A percentile compares a stretch with the other conserved stretches of the same genome.
phyloP scores from a whole-genome alignment of 2,888 invertebrate species.

The Ichneumoninae sp. region DNA sequence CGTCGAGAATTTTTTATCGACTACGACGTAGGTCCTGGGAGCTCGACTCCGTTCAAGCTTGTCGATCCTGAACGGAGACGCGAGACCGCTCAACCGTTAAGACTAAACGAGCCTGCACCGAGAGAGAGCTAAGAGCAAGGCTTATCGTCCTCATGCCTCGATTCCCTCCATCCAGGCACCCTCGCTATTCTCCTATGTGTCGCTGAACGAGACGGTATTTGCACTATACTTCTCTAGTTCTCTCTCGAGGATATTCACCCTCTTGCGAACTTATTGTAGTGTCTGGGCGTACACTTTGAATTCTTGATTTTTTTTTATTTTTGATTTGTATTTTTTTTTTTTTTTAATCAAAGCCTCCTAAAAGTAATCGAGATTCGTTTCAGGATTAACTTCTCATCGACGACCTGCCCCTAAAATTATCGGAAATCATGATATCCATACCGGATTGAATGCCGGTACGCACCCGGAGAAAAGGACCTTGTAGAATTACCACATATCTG shows the following conservation, averaged over 20 bases:
- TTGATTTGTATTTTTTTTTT: too few relatives aligned
- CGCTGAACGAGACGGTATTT: neutral
- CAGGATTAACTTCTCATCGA: too few relatives aligned
- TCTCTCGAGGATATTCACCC: slow-evolving; percentile 4
- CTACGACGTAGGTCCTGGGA: slow-evolving; percentile 1
- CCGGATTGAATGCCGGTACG: too few relatives aligned
- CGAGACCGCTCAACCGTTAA: slow-evolving; percentile 39
- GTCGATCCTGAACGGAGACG: slow-evolving; percentile 41
- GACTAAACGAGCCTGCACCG: slow-evolving; percentile 38
- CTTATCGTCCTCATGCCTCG: slow-evolving; percentile 47
- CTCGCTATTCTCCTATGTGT: slow-evolving; percentile 6
- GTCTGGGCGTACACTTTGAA: neutral
- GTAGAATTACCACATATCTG: too few relatives aligned
- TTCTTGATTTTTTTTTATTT: too few relatives aligned
- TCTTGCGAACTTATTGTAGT: neutral
- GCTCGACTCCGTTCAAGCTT: slow-evolving; percentile 6
- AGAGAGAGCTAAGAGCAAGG: slow-evolving; percentile 30
- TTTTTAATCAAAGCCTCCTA: too few relatives aligned
- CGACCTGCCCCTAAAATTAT: too few relatives aligned
- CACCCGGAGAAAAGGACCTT: too few relatives aligned
- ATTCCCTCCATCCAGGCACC: slow-evolving; percentile 26
- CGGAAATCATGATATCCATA: too few relatives aligned
- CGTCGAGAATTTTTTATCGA: slow-evolving; percentile 26
- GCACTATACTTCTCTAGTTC: neutral
- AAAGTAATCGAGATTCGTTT: too few relatives aligned